phyloP scores from a whole-genome alignment of 2,888 invertebrate genomes.

The Thecocarcelia acutangulata region DNA sequence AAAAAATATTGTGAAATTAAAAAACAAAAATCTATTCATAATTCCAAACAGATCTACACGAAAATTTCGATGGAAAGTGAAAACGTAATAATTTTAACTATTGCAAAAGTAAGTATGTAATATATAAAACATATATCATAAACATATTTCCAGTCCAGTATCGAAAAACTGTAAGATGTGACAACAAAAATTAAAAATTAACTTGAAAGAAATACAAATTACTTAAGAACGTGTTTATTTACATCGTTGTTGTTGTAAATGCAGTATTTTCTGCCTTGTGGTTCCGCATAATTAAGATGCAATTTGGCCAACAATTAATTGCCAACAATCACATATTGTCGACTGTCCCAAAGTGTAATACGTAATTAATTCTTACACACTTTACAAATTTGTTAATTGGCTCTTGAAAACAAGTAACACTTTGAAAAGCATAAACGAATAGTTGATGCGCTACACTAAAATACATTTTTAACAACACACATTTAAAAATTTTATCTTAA shows the following conservation, averaged over 20 bases:
- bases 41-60: constrained; percentile 57
- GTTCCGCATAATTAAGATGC: constrained; percentile 70
- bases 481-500: too few species aligned
- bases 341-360: constrained; percentile 50
- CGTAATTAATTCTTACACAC: constrained; percentile 45
- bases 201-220: background rate
- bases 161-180: background rate
- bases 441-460: constrained; percentile 10
- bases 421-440: constrained; percentile 39
- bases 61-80: constrained; percentile 18
- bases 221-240: background rate
- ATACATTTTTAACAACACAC: background rate
- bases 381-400: constrained; percentile 62
- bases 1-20: constrained; percentile 72
- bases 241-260: background rate
- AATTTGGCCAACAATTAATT: constrained; percentile 72
- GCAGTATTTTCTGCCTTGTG: constrained; percentile 25
- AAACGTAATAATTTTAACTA: constrained; percentile 8
- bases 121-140: background rate
- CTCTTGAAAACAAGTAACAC: constrained; percentile 53
- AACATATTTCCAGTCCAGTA: background rate
- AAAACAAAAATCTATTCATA: constrained; percentile 31
- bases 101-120: constrained; percentile 12
- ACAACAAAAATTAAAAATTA: background rate
- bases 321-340: constrained; percentile 65